Evolutionary conservation across 92 coral and sea anemone genomes (phyloP), one percentile per base, ranked within the genome.

Genomic region (Parazoanthus atlanticus): DNA sequence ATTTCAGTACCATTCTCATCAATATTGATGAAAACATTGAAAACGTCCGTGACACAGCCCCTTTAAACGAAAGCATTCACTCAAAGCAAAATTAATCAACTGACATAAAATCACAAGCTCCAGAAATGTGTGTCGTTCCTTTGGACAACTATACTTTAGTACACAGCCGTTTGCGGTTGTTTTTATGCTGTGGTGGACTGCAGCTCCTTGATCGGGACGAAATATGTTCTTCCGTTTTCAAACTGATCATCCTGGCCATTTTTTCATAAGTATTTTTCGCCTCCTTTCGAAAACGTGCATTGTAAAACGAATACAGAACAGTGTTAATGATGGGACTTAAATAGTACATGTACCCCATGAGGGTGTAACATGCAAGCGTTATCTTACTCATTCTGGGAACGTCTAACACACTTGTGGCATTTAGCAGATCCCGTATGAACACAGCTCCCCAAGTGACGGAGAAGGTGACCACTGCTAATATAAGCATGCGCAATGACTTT

Each of bases 381-480:
- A 64, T 10, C 19, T 46, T 69, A 46, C 28, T 71, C 58, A 84
- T 46, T 29, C 77, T 84, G 3, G 65, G 46, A 3, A 70, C 61
- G 0, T 84, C 78, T 0, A 84, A 6, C 11, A 84, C 29, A 43
- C 33, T 71, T 12, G 19, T 17, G 29, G 78, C 87, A 31, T 70
- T 47, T 43, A 84, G 28, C 87, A 84, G 11, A 84, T 84, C 87
- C 66, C 87, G 87, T 26, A 84, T 46, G 46, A 84, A 84, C 41
- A 71, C 87, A 30, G 66, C 43, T 6, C 87, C 87, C 87, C 87
- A 84, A 0, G 87, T 67, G 13, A 72, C n/a, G 13, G 79, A 69
- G 52, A 84, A 84, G 7, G 87, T 43, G 9, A 84, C 25, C 43
- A 84, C 78, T 29, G 87, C 29, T 13, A 84, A 16, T 21, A 84